Evolutionary conservation across 2,888 invertebrate genomes (phyloP).

Genomic region (Yponomeuta cagnagella): DNA sequence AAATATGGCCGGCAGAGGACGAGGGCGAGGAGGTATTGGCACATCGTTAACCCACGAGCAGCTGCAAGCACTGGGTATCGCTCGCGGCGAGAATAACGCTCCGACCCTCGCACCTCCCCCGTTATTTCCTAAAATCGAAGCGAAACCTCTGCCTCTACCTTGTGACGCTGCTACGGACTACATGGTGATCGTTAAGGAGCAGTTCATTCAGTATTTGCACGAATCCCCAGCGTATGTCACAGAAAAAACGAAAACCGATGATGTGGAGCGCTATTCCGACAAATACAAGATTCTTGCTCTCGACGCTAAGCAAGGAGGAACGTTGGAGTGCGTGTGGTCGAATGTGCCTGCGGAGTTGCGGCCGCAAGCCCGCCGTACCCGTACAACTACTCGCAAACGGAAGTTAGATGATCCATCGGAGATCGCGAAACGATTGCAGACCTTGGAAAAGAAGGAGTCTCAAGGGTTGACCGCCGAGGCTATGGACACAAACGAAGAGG

Average conservation of each 20-base stretch:
- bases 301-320: slow-evolving; percentile 60
- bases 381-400: slow-evolving; percentile 43
- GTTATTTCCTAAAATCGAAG: slow-evolving; percentile 76
- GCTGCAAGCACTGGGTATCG: slow-evolving; percentile 72
- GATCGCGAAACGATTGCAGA: slow-evolving; percentile 73
- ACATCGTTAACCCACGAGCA: slow-evolving; percentile 75
- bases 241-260: slow-evolving; percentile 61
- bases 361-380: slow-evolving; percentile 63
- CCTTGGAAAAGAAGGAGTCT: slow-evolving; percentile 80
- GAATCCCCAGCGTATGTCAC: slow-evolving; percentile 79
- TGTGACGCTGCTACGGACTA: slow-evolving; percentile 79
- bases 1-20: slow-evolving; percentile 62
- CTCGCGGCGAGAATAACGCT: slow-evolving; percentile 71
- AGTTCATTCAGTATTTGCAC: slow-evolving; percentile 82
- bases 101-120: slow-evolving; percentile 75
- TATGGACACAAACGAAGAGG: slow-evolving; percentile 62
- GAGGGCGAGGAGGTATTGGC: slow-evolving; percentile 67
- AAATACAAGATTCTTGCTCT: slow-evolving; percentile 70
- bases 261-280: slow-evolving; percentile 76
- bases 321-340: slow-evolving; percentile 74
- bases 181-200: slow-evolving; percentile 82
- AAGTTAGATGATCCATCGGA: slow-evolving; percentile 55
- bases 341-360: slow-evolving; percentile 79
- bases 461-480: slow-evolving; percentile 64
- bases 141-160: slow-evolving; percentile 70